phyloP scores from a whole-genome alignment of 1,140 invertebrate genomes.

The Dinothrombium tinctorium region DNA sequence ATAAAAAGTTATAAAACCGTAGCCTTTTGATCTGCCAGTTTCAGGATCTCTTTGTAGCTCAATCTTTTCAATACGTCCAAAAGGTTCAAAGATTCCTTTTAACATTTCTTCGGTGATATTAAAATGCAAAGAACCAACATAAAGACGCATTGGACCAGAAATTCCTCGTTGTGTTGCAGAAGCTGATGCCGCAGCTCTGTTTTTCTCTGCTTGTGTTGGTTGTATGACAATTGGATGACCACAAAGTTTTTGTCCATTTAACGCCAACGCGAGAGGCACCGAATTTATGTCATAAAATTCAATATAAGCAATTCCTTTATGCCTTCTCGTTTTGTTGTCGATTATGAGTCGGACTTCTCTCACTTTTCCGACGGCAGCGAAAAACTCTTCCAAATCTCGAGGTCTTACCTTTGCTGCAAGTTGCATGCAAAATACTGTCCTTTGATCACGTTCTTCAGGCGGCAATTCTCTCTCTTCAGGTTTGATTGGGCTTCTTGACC shows the following conservation, averaged over 20 bases:
- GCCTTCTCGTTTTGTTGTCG: constrained; percentile 92
- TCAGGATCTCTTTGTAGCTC: constrained; percentile 86
- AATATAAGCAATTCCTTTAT: constrained; percentile 98
- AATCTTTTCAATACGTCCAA: constrained; percentile 85
- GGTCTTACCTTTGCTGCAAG: constrained; percentile 76
- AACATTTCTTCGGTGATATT: constrained; percentile 99
- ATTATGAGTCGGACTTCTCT: constrained; percentile 94
- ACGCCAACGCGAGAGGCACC: constrained; percentile 79
- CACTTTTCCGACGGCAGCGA: constrained; percentile 93
- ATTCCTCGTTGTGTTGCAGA: constrained; percentile 2
- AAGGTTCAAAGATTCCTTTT: constrained; percentile 92
- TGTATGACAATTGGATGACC: constrained; percentile 95
- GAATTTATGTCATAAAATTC: constrained; percentile 97
- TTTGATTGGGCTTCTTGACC: neutral
- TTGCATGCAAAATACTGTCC: constrained; percentile 97
- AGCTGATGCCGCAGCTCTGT: constrained; percentile 30
- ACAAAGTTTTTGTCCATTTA: constrained; percentile 86
- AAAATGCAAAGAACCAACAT: constrained; percentile 92
- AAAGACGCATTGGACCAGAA: constrained; percentile 76
- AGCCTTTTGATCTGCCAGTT: constrained; percentile 81
- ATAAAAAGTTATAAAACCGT: constrained; percentile 90
- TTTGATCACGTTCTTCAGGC: constrained; percentile 87
- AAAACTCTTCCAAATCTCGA: constrained; percentile 95
- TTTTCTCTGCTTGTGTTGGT: constrained; percentile 94
- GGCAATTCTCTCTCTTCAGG: constrained; percentile 41